Base-by-base conservation (phyloP, 2,888 invertebrate genomes). In the Empis stercorea region DNA sequence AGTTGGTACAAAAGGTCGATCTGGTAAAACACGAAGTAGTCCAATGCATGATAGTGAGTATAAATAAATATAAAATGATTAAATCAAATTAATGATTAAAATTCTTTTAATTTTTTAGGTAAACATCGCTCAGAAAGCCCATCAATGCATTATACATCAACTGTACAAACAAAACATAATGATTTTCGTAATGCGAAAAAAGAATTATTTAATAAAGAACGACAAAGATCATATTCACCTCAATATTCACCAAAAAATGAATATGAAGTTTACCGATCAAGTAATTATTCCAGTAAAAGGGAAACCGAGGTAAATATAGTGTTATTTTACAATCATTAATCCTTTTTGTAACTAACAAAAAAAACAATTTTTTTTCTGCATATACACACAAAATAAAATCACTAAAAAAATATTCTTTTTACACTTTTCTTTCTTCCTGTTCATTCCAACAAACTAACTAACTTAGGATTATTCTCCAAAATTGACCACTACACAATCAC, bases 1-100 rank as follows among this genome's bases (percentile, higher is more conserved):
- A 48, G 88, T 91, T 10, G 89, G 88, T 16, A 81, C 86, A 1
- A 79, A 79, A 51, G 77, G 84, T 23, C 68, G 72, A 32, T 69
- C 69, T 4, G 68, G 70, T 11, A 76, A 76, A 58, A 71, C 74
- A 0, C 71, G 75, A 32, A 73, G 66, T 54, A 74, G 71, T 63
- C 76, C 76, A 10, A 66, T 72, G 42, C 76, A 77, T 48, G 75
- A 74, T 40, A 75, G 73, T 53, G 73, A 73, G 15, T 15, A 9
- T 3, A 32, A n/a, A 9, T 13, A 32, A 13, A 32, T 10, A 13
- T 32, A 13, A 13, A 32, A n/a, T 5, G 34, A 34, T 32, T 13
- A 4, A 32, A 13, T 32, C 32, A 20, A 20, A 20, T 20, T 20
- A 20, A 20, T 20, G n/a, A n/a, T 13, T 10, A 13, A 27, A 46